Conservation (phyloP, 2,797 vertebrate species). For the Sebastes goodei region DNA sequence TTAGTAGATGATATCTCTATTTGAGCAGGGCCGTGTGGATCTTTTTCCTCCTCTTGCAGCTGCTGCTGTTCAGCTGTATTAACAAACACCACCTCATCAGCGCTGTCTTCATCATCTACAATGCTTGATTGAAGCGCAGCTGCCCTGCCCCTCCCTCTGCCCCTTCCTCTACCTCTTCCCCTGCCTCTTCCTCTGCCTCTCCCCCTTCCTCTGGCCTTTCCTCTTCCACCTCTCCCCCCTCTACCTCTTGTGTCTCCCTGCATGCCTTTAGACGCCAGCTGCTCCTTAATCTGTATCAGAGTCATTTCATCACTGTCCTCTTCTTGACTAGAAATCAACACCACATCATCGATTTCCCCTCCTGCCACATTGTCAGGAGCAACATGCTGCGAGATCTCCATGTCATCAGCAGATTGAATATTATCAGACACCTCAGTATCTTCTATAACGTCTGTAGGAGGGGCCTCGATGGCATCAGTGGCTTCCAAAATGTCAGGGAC, state of each 20-base stretch:
- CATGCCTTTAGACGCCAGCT: constrained; percentile 50
- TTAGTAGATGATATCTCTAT: constrained; percentile 10
- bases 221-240: constrained; percentile 60
- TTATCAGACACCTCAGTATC: constrained; percentile 35
- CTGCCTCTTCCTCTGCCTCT: constrained; percentile 69
- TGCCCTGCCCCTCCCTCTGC: constrained; percentile 60
- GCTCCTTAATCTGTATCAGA: constrained; percentile 81
- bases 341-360: constrained; percentile 40
- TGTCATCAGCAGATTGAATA: constrained; percentile 29
- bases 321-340: constrained; percentile 72
- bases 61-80: constrained; percentile 52
- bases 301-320: constrained; percentile 90
- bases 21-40: background rate
- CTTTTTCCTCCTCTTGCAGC: constrained; percentile 69
- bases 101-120: constrained; percentile 34
- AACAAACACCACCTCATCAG: constrained; percentile 57
- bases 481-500: constrained; percentile 73
- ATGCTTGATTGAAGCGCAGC: constrained; percentile 31
- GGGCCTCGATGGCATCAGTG: constrained; percentile 8
- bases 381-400: constrained; percentile 29
- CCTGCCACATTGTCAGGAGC: background rate
- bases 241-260: constrained; percentile 31
- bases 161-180: constrained; percentile 65
- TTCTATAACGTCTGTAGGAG: constrained; percentile 13
- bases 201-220: constrained; percentile 65